phyloP scores from a whole-genome alignment of 2,888 invertebrate species.

The Geotrupes spiniger region DNA sequence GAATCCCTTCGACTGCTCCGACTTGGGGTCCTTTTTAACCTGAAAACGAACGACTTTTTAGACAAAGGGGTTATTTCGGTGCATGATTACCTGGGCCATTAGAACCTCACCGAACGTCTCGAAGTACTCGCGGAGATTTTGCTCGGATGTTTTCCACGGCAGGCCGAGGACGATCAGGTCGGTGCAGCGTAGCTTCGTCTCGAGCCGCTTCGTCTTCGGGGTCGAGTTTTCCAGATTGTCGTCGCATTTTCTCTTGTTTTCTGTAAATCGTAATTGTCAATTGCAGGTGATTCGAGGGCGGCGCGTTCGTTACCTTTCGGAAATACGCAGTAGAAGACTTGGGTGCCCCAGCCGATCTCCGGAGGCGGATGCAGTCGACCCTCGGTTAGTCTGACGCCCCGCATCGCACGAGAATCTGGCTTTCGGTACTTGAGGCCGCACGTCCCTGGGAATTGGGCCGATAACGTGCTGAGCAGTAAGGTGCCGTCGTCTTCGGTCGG shows the following conservation, averaged over 20 bases:
- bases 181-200: conserved; percentile 87
- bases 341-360: conserved; percentile 81
- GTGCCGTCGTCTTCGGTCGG: conserved; percentile 96
- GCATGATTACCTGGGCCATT: no score
- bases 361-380: conserved; percentile 86
- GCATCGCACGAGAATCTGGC: conserved; percentile 81
- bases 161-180: conserved; percentile 97
- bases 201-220: conserved; percentile 93
- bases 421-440: conserved; percentile 97
- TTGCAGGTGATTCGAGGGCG: no score
- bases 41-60: no score
- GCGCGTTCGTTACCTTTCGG: conserved; percentile 73
- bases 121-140: conserved; percentile 93
- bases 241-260: conserved; percentile 95
- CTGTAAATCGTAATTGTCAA: conserved; percentile 54
- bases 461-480: conserved; percentile 85
- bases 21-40: conserved; percentile 88
- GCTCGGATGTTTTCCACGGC: conserved; percentile 97
- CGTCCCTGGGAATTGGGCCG: conserved; percentile 96
- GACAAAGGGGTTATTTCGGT: no score
- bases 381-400: conserved; percentile 88
- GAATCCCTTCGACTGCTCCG: conserved; percentile 96
- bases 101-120: conserved; percentile 96
- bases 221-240: conserved; percentile 90
- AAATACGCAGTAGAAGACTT: conserved; percentile 76